Base-by-base conservation (phyloP, 2,797 vertebrate species). In the Allobates femoralis region DNA sequence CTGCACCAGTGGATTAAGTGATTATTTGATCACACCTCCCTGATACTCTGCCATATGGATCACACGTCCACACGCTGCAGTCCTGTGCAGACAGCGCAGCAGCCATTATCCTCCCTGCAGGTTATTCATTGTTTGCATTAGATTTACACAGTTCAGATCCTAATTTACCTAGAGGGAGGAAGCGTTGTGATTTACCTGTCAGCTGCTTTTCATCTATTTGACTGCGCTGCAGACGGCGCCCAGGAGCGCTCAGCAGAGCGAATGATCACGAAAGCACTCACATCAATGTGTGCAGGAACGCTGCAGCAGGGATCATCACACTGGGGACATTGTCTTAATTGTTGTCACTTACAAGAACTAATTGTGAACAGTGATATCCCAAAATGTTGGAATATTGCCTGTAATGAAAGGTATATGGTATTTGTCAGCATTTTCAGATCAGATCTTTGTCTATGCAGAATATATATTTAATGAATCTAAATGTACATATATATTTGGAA, bases 151-250 rank as follows among this genome's bases (percentile, higher is more conserved):
- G 11, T 34, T 7, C 67, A 73, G 55, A 53, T 53, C 67, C 41
- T 80, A 75, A 84, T 87, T 87, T 84, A 87, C 81, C 76, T 87
- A 74, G 55, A 53, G 82, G 82, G 77, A 88, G 77, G 73, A 87
- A 87, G 60, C n/a, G 76, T 56, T 26, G 77, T 81, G 69, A 78
- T 83, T 87, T 87, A 34, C 50, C 21, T 67, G 56, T 32, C 71
- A 67, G 7, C 26, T 53, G 0, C 46, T 88, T 88, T 85, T 66
- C 81, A 79, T 80, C 46, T 16, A 81, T 88, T 84, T 84, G 82
- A 41, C 53, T 88, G 56, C 34, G 58, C 15, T 50, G 15, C 23
- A 80, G 60, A 73, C 30, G 23, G 16, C 1, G 12, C 10, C 64
- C 23, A 14, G 19, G 0, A 41, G 51, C 19, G 26, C 30, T 32